phyloP scores from a whole-genome alignment of 2,113 vertebrate genomes.

The Falcunculus frontatus region DNA sequence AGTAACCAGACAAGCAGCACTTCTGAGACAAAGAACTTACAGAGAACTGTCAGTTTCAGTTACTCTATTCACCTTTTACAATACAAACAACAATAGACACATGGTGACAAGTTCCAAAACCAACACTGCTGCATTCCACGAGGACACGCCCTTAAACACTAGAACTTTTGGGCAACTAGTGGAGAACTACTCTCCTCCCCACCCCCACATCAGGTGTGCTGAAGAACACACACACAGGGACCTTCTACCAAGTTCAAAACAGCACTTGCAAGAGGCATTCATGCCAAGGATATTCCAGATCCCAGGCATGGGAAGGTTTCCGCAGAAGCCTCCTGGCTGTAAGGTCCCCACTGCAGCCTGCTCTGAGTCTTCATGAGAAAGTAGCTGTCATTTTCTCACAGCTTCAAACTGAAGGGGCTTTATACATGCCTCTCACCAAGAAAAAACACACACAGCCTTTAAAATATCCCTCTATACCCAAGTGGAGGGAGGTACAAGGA shows the following conservation, averaged over 20 bases:
- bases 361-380: not conserved
- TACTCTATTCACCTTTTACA: not conserved
- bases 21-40: not conserved
- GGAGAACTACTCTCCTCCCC: not conserved
- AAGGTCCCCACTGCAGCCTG: not conserved
- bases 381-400: not conserved
- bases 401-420: not conserved
- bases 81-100: not conserved
- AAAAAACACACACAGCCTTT: not conserved
- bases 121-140: not conserved
- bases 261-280: not conserved
- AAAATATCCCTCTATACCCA: not conserved
- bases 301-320: not conserved
- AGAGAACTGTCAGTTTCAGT: not conserved
- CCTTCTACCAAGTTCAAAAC: not conserved
- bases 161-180: not conserved
- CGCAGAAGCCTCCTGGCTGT: not conserved
- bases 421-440: not conserved
- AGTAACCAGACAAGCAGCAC: not conserved
- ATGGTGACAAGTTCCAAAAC: not conserved
- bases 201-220: not conserved
- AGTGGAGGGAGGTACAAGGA: fast-evolving
- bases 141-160: not conserved
- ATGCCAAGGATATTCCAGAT: not conserved
- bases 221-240: not conserved